Evolutionary conservation across 1,140 invertebrate species (phyloP).

Genomic region (Mactra quadrangularis): DNA sequence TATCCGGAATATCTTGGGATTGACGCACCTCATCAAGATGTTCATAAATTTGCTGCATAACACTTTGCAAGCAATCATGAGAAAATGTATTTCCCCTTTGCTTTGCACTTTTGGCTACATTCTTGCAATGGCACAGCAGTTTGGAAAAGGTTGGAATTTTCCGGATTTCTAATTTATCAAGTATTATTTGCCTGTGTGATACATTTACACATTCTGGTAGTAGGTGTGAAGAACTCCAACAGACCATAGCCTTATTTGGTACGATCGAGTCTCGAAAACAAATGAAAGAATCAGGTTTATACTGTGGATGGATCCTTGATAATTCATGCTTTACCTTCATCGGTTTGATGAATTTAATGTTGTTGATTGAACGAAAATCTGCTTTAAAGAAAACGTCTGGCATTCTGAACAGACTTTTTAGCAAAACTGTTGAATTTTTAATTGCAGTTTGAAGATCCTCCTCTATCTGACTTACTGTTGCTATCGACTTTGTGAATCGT

Average conservation of each 20-base stretch:
- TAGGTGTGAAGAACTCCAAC: slow-evolving; percentile 18
- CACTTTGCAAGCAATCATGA: not conserved
- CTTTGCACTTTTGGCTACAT: slow-evolving; percentile 31
- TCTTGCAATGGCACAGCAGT: slow-evolving; percentile 40
- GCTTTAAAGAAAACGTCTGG: not conserved
- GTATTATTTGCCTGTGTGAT: not conserved
- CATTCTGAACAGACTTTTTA: slow-evolving; percentile 29
- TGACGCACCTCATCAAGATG: not conserved
- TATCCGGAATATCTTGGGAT: not conserved
- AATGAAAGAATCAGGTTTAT: not conserved
- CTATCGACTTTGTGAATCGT: slow-evolving; percentile 59
- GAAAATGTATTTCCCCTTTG: not conserved
- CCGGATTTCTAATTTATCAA: not conserved
- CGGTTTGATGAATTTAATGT: slow-evolving; percentile 64
- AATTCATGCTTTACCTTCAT: slow-evolving; percentile 17
- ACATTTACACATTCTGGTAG: not conserved
- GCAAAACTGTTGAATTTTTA: slow-evolving; percentile 40
- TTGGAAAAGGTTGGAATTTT: not conserved
- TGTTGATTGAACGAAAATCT: slow-evolving; percentile 23
- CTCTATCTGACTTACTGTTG: slow-evolving; percentile 16
- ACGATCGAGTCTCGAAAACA: not conserved
- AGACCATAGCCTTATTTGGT: not conserved
- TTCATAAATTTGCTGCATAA: slow-evolving; percentile 2
- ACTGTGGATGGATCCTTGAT: not conserved
- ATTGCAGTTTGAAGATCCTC: slow-evolving; percentile 15